Evolutionary conservation across 2,888 invertebrate species (phyloP).

Genomic region (Platerodrilus igneus): DNA sequence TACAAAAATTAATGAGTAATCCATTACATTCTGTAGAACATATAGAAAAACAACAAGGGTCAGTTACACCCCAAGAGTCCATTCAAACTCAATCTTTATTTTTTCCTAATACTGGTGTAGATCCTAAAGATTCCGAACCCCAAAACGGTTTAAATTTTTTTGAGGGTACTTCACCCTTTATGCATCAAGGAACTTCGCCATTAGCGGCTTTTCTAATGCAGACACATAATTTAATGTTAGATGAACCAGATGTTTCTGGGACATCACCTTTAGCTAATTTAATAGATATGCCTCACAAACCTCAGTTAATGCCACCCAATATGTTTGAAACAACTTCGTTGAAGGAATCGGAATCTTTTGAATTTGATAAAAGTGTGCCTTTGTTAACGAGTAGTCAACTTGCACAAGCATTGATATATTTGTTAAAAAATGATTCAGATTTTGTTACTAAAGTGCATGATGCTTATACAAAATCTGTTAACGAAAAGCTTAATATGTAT

Average conservation of each 20-base stretch:
- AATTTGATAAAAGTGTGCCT: constrained; percentile 51
- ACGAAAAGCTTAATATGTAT: constrained; percentile 52
- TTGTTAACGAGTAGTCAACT: constrained; percentile 85
- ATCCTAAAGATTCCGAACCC: constrained; percentile 36
- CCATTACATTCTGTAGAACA: constrained; percentile 82
- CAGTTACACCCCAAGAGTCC: constrained; percentile 64
- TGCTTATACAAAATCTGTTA: constrained; percentile 84
- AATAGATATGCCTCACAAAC: constrained; percentile 57
- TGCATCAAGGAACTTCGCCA: constrained; percentile 29
- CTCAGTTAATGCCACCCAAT: constrained; percentile 78
- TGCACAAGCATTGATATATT: constrained; percentile 81
- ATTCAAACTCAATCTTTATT: constrained; percentile 39
- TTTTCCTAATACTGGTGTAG: constrained; percentile 29
- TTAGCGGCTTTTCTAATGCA: constrained; percentile 36
- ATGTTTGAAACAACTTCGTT: constrained; percentile 66
- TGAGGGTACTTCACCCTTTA: constrained; percentile 53
- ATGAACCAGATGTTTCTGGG: constrained; percentile 27
- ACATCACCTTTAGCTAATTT: constrained; percentile 56
- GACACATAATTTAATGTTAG: constrained; percentile 23
- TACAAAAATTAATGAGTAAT: constrained; percentile 77
- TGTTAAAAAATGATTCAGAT: constrained; percentile 81
- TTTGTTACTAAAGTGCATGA: constrained; percentile 88
- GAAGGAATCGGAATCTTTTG: constrained; percentile 22
- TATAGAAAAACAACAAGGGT: constrained; percentile 80
- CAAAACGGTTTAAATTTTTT: constrained; percentile 55